phyloP scores from a whole-genome alignment of 2,797 vertebrate species.

The Ptychadena robeensis region DNA sequence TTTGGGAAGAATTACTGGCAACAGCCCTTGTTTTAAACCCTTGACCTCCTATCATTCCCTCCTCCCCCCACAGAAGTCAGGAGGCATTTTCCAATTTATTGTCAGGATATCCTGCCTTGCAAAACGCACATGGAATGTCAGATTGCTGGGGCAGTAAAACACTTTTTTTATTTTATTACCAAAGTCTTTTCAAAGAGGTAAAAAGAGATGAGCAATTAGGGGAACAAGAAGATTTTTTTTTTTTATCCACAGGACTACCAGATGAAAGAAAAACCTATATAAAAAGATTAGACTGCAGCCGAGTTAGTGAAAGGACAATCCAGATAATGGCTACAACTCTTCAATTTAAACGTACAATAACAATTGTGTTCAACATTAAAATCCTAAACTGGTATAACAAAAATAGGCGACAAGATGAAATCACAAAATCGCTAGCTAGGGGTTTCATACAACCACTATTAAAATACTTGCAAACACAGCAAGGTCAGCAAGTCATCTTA shows the following conservation, averaged over 20 bases:
- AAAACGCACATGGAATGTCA: slow-evolving; percentile 23
- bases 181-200: background rate
- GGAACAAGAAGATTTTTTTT: too few relatives aligned
- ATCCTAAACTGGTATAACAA: too few relatives aligned
- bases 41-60: slow-evolving; percentile 28
- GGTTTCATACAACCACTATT: slow-evolving; percentile 12
- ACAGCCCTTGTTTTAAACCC: slow-evolving; percentile 32
- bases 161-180: background rate
- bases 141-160: background rate
- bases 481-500: slow-evolving; percentile 43
- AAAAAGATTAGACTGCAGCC: too few relatives aligned
- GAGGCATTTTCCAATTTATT: slow-evolving; percentile 33
- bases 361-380: too few relatives aligned
- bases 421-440: background rate
- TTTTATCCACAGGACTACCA: too few relatives aligned
- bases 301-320: too few relatives aligned
- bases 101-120: slow-evolving; percentile 29
- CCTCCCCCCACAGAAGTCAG: slow-evolving; percentile 35
- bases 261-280: too few relatives aligned
- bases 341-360: too few relatives aligned
- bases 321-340: too few relatives aligned
- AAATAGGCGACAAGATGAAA: background rate
- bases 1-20: slow-evolving; percentile 26
- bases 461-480: slow-evolving; percentile 20
- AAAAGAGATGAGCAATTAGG: background rate